A percentile compares a stretch with the other conserved stretches of the same genome.
These are phyloP conservation scores for Hartigia nigra DNA, from an alignment of 2,888 invertebrate species.

Conservation along the genomic window DNA sequence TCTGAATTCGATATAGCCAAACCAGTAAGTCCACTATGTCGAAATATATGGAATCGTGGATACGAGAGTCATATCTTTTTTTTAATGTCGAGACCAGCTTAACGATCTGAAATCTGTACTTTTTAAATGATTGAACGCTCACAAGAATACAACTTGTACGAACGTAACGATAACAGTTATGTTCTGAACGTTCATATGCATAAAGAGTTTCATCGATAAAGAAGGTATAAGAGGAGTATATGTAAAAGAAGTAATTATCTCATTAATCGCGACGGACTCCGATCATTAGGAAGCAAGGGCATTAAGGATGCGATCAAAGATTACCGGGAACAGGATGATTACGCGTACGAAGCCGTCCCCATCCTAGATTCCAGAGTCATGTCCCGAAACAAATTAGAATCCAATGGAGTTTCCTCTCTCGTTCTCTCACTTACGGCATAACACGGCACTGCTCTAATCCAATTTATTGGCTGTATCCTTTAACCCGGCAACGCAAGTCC, in stretches of 20 bases:
- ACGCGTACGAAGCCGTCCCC: slow-evolving; percentile 23
- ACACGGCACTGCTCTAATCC: slow-evolving; percentile 30
- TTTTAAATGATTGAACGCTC: not conserved
- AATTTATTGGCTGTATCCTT: slow-evolving; percentile 41
- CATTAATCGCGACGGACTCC: slow-evolving; percentile 27
- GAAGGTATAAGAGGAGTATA: not conserved
- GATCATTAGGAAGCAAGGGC: slow-evolving; percentile 35
- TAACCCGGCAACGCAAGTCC: slow-evolving; percentile 31
- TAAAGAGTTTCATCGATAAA: not conserved
- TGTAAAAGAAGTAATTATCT: slow-evolving; percentile 29
- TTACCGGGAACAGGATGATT: slow-evolving; percentile 41
- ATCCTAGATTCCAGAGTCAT: slow-evolving; percentile 34
- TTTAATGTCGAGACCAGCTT: not conserved
- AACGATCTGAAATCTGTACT: not conserved
- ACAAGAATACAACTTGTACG: not conserved
- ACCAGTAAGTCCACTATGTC: not conserved
- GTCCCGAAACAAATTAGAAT: slow-evolving; percentile 46
- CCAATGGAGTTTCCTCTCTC: slow-evolving; percentile 31
- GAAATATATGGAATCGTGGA: not conserved
- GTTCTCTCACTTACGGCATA: not conserved
- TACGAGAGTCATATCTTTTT: not conserved
- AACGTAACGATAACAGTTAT: not conserved
- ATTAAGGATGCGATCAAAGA: slow-evolving; percentile 26
- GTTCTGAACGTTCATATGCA: not conserved
- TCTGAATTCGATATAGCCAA: slow-evolving; percentile 45